These are phyloP conservation scores for Galaxias olidus DNA, from an alignment of 2,797 vertebrate genomes.

Conservation along the genomic window DNA sequence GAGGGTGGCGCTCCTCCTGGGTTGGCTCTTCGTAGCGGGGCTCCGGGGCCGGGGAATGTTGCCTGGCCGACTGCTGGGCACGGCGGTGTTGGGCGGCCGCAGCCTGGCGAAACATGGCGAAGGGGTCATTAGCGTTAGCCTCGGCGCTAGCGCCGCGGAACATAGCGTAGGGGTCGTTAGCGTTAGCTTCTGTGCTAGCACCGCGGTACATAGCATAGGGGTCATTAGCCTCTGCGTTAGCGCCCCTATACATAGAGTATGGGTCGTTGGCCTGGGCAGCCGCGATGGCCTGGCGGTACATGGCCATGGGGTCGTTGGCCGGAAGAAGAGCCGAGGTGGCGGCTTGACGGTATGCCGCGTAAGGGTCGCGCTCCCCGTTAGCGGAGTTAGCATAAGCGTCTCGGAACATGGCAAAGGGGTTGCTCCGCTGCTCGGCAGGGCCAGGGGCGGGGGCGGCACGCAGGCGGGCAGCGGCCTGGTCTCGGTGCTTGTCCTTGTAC, in stretches of 20 bases:
- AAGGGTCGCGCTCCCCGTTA: conserved; percentile 30
- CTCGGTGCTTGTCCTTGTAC: conserved; percentile 49
- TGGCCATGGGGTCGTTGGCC: conserved; percentile 54
- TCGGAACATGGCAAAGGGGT: conserved; percentile 57
- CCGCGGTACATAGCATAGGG: conserved; percentile 62
- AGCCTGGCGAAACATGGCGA: conserved; percentile 58
- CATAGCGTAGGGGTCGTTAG: conserved; percentile 47
- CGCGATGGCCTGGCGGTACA: conserved; percentile 11
- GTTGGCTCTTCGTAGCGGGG: conserved; percentile 53
- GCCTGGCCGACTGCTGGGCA: conserved; percentile 35
- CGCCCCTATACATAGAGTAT: conserved; percentile 60
- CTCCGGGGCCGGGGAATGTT: conserved; percentile 51
- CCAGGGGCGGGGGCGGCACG: conserved; percentile 46
- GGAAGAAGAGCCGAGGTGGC: conserved; percentile 25
- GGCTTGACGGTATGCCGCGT: conserved; percentile 57
- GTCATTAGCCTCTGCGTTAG: conserved; percentile 27
- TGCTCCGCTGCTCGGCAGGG: conserved; percentile 48
- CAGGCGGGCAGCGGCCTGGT: conserved; percentile 58
- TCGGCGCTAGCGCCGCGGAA: conserved; percentile 38
- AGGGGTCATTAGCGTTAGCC: conserved; percentile 40
- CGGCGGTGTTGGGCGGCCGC: conserved; percentile 37
- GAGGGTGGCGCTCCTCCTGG: conserved; percentile 61
- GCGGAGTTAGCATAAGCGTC: not conserved
- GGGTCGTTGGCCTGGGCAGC: conserved; percentile 15
- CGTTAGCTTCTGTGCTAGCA: conserved; percentile 23